Conservation (phyloP, 37 sponge, comb jelly and placozoan species). For the Halisarca cf. caerulea region DNA sequence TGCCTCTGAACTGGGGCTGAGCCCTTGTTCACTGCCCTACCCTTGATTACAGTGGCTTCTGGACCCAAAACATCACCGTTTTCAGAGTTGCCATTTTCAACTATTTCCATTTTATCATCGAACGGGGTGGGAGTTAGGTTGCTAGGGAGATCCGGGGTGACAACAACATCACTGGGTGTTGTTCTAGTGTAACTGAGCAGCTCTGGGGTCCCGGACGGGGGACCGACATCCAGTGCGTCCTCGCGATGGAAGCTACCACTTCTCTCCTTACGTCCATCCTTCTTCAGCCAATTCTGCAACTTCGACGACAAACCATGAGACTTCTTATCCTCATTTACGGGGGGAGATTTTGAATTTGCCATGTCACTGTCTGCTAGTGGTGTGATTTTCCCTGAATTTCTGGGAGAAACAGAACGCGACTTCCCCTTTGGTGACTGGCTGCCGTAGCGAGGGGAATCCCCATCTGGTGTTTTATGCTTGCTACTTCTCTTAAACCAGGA, state of each 20-base stretch:
- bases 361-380: not conserved
- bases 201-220: no score
- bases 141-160: no score
- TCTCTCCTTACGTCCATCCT: not conserved
- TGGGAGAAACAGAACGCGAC: not conserved
- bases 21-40: no score
- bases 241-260: no score
- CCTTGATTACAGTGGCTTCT: not conserved
- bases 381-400: not conserved
- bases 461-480: not conserved
- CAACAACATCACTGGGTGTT: no score
- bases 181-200: no score
- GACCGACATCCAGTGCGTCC: no score
- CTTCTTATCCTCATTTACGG: not conserved
- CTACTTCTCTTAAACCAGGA: constrained; percentile 9
- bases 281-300: not conserved
- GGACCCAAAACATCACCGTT: constrained; percentile 1
- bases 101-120: no score
- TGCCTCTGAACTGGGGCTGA: not conserved
- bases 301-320: not conserved
- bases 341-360: not conserved
- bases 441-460: not conserved
- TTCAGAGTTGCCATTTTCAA: no score
- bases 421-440: not conserved
- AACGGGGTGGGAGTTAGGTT: no score